Base-by-base conservation (phyloP, 2,888 invertebrate genomes). In the Eledona agricola region DNA sequence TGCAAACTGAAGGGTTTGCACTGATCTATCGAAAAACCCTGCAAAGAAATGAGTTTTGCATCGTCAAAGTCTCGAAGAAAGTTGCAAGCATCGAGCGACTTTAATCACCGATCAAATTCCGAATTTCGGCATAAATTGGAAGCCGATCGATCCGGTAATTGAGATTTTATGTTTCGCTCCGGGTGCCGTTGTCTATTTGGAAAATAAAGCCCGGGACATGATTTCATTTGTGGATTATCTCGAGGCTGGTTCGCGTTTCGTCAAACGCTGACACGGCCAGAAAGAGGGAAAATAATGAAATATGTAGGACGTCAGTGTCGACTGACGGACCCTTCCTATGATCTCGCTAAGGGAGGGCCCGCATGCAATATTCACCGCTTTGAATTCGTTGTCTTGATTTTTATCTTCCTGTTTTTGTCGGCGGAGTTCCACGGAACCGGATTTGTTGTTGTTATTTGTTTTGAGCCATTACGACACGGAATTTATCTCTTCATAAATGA, bases 221-320 rank as follows among this genome's bases (percentile, higher is more conserved):
- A 20, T 40, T 17, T 26, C 17, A 37, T 37, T 22, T 17, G 26
- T 6, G 31, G 45, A 45, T 45, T 45, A 45, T 45, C 31, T 22
- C 32, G 16, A 20, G 29, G 38, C 32, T 38, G 19, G 31, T 25
- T 35, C 34, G 11, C 34, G 26, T 42, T 51, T 45, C 58, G 57
- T 58, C 55, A 55, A 55, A 54, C 42, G 40, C 55, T 58, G 58
- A 60, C 61, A 60, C 51, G 51, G 43, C 53, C 54, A 51, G 60
- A 60, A 60, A 65, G 57, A 64, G 60, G 61, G 63, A 65, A 63
- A 64, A 62, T 67, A 65, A 68, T 69, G 66, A 70, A 70, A 69
- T 69, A 70, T 70, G 68, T 64, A 69, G 60, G 61, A 60, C 61
- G 62, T 66, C 66, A 67, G 60, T 57, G 60, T 58, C 58, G 60